Conservation (phyloP, 2,113 vertebrate genomes). For the Hydrolagus affinis region DNA sequence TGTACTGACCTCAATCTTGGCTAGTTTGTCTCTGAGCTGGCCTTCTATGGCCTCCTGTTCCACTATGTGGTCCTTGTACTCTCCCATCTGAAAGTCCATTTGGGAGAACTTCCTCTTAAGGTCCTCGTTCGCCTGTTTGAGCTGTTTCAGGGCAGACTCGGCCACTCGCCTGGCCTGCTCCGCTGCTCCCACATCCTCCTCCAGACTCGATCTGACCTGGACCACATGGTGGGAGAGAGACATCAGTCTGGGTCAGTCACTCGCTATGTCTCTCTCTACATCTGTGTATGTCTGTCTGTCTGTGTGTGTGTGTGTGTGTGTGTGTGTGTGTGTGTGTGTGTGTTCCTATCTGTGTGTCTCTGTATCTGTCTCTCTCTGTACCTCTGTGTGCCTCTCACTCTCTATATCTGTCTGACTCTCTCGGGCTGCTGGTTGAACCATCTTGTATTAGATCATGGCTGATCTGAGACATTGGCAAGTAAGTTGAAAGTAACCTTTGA, state of each 20-base stretch:
- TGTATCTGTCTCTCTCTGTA: too few relatives aligned
- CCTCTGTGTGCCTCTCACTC: too few relatives aligned
- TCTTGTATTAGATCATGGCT: too few relatives aligned
- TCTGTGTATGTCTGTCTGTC: too few relatives aligned
- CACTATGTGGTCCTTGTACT: constrained; percentile 49
- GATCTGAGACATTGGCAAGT: neutral
- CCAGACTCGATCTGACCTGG: constrained; percentile 46
- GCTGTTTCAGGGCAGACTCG: constrained; percentile 47
- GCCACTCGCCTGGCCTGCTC: constrained; percentile 40
- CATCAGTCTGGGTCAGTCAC: too few relatives aligned
- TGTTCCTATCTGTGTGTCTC: too few relatives aligned
- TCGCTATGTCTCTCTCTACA: too few relatives aligned
- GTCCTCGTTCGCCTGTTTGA: constrained; percentile 51
- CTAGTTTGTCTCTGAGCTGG: constrained; percentile 51
- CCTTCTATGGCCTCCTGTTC: constrained; percentile 53
- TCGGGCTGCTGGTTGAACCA: too few relatives aligned
- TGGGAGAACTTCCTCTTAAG: constrained; percentile 51
- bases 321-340: too few relatives aligned
- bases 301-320: too few relatives aligned
- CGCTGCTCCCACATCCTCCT: constrained; percentile 38
- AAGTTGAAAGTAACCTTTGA: constrained; percentile 44
- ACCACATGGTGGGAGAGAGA: neutral
- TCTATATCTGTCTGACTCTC: too few relatives aligned
- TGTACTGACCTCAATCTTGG: constrained; percentile 51
- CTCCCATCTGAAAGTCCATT: constrained; percentile 57